Percentiles rank a stretch among this genome's conserved stretches.
These are phyloP conservation scores for Tragelaphus strepsiceros DNA, from an alignment of 2,113 vertebrate genomes.

Conservation along the genomic window DNA sequence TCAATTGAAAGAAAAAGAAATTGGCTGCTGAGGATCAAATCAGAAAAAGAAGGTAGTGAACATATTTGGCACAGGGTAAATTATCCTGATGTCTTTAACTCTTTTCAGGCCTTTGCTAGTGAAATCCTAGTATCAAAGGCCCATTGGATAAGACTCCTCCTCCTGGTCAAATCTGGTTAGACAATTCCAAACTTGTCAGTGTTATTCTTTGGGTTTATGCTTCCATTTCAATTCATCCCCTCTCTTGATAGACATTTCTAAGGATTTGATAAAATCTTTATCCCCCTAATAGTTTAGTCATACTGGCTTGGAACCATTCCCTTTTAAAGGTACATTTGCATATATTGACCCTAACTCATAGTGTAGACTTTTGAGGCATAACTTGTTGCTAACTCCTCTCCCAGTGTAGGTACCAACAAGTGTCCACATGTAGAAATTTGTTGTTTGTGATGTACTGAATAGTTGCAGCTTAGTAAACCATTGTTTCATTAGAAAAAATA, in stretches of 20 bases:
- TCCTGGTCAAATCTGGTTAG: neutral
- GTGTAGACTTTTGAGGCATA: neutral
- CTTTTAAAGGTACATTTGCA: neutral
- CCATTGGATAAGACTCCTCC: neutral
- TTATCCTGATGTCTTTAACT: neutral
- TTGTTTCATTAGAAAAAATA: conserved; percentile 37
- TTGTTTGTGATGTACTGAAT: neutral
- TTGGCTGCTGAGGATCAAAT: neutral
- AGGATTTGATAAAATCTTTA: neutral
- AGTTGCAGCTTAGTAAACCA: neutral
- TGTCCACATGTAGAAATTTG: neutral
- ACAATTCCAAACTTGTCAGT: neutral
- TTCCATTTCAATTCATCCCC: neutral
- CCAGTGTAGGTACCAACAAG: neutral
- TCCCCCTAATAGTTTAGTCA: neutral
- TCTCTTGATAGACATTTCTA: neutral
- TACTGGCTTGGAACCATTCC: neutral
- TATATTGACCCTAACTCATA: neutral
- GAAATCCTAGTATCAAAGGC: neutral
- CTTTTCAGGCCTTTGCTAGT: neutral
- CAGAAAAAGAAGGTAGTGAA: neutral
- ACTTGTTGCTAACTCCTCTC: neutral
- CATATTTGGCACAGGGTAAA: neutral
- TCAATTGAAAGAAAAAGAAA: neutral
- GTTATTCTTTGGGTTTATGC: neutral